phyloP scores from a whole-genome alignment of 2,797 vertebrate genomes.

The Anisognathus igniventris region DNA sequence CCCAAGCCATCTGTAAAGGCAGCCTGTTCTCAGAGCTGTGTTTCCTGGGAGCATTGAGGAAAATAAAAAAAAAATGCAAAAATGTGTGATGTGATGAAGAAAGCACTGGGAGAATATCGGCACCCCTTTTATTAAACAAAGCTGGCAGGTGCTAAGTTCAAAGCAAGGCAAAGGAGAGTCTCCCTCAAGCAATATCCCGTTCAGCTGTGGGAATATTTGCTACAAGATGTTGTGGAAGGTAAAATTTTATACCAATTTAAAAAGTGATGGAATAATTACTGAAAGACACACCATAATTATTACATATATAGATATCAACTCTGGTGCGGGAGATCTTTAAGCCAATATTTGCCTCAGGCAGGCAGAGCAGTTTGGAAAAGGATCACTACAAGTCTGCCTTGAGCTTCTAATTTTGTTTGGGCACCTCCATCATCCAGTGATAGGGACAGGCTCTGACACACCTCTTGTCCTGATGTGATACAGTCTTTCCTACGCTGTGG shows the following conservation, averaged over 20 bases:
- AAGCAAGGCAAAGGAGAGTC: background rate
- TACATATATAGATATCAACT: background rate
- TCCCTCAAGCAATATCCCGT: background rate
- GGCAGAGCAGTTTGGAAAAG: background rate
- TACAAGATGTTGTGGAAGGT: background rate
- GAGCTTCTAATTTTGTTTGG: background rate
- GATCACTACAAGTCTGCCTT: accelerated
- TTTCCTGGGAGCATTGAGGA: background rate
- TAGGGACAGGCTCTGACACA: background rate
- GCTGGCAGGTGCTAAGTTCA: background rate
- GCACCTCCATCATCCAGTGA: accelerated
- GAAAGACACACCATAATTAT: background rate
- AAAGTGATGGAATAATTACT: background rate
- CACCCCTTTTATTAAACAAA: background rate
- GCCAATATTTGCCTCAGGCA: background rate
- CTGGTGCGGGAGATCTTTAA: background rate
- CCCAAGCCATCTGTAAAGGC: background rate
- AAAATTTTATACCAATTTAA: background rate
- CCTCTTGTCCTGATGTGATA: background rate
- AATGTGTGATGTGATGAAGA: background rate
- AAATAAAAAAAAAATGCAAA: background rate
- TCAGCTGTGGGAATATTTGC: background rate
- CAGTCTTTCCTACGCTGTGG: background rate
- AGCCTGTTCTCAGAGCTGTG: background rate
- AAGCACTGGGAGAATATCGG: background rate